phyloP scores from a whole-genome alignment of 2,797 vertebrate genomes.

The Platyrinchus mystaceus region DNA sequence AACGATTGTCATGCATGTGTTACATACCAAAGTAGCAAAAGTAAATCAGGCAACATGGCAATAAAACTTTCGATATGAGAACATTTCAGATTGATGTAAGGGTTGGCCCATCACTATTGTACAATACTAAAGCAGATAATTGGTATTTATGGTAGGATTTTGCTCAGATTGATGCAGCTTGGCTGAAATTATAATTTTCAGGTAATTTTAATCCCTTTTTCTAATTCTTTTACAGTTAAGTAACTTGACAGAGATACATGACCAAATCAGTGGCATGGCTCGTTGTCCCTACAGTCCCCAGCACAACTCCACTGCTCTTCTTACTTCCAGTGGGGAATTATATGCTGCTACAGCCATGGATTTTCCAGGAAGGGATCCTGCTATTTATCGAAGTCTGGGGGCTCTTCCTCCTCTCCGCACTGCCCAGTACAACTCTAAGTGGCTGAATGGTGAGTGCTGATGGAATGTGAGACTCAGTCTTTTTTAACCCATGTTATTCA shows the following conservation, averaged over 20 bases:
- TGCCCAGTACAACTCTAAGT: conserved; percentile 98
- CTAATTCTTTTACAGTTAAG: conserved; percentile 77
- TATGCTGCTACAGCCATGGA: conserved; percentile 98
- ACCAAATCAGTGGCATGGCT: conserved; percentile 98
- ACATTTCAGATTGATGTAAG: background rate
- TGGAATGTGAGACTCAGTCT: background rate
- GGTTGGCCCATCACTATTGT: background rate
- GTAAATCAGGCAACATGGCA: background rate
- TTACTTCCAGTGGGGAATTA: conserved; percentile 91
- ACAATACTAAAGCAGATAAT: background rate
- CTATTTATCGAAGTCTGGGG: conserved; percentile 95
- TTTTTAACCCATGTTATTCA: background rate
- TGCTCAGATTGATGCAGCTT: background rate
- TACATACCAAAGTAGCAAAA: background rate
- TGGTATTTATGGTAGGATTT: background rate
- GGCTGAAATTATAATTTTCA: background rate
- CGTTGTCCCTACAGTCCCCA: conserved; percentile 96
- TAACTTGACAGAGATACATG: conserved; percentile 93
- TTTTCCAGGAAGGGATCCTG: conserved; percentile 94
- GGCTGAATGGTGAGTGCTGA: conserved; percentile 89
- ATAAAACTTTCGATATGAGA: background rate
- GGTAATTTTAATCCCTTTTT: background rate
- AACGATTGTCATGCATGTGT: background rate
- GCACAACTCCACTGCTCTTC: conserved; percentile 96
- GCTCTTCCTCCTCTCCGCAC: conserved; percentile 92